phyloP scores from a whole-genome alignment of 2,113 vertebrate genomes.

The Ailurus styani region DNA sequence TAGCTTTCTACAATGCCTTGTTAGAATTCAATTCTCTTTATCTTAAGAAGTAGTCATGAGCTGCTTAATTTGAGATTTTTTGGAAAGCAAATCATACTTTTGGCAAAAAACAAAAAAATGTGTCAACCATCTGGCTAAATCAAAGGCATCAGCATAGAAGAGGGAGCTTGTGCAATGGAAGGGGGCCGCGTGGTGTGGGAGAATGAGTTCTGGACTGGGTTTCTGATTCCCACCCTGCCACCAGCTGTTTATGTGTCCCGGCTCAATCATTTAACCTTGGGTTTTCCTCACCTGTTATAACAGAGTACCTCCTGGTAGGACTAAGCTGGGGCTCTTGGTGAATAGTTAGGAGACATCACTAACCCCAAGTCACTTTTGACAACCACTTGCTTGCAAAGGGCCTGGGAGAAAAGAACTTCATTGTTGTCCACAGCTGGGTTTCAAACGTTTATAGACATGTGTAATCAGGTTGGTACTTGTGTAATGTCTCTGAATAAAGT shows the following conservation, averaged over 20 bases:
- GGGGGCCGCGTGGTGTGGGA: background rate
- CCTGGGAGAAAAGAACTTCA: background rate
- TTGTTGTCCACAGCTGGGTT: background rate
- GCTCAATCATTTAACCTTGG: background rate
- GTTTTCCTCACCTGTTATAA: background rate
- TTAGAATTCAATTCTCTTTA: slow-evolving; percentile 56
- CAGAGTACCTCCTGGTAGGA: background rate
- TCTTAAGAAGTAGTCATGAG: slow-evolving; percentile 56
- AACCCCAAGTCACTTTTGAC: background rate
- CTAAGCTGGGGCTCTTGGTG: background rate
- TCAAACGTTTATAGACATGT: background rate
- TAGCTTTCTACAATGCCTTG: slow-evolving; percentile 46
- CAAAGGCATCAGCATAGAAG: slow-evolving; percentile 5
- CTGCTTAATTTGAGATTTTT: slow-evolving; percentile 56
- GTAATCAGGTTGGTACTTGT: background rate
- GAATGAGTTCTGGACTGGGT: background rate
- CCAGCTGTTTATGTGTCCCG: background rate
- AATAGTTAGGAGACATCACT: background rate
- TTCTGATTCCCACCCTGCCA: background rate
- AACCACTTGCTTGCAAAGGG: background rate
- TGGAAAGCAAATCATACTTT: slow-evolving; percentile 39
- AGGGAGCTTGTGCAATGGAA: background rate
- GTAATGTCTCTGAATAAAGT: background rate
- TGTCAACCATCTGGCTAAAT: slow-evolving; percentile 38
- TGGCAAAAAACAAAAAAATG: slow-evolving; percentile 33